Percentiles rank a stretch among this genome's conserved stretches.
Conservation (phyloP, 2,797 vertebrate species). For the Falco berigora region DNA sequence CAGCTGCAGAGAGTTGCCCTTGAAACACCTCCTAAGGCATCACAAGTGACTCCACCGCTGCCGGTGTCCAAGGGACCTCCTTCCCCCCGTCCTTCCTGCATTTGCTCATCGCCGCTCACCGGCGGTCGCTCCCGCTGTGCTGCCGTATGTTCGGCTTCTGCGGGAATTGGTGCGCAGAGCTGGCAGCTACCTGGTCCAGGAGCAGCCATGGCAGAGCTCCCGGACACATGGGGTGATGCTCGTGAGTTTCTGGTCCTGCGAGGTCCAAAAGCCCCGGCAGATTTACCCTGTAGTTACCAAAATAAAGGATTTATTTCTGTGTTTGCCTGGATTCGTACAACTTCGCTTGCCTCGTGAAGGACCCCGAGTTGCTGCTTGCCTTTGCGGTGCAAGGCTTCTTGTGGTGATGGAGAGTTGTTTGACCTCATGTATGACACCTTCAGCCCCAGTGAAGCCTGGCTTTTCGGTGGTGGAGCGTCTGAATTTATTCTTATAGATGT, state of each 20-base stretch:
- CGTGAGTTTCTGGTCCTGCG: not conserved
- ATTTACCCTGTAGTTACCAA: not conserved
- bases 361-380: too few relatives aligned
- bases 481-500: not conserved
- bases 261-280: not conserved
- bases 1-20: not conserved
- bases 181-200: not conserved
- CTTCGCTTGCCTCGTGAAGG: not conserved
- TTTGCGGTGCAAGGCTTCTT: not conserved
- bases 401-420: fast-evolving
- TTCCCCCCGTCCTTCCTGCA: not conserved
- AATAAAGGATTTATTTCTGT: not conserved
- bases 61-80: not conserved
- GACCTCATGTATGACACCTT: not conserved
- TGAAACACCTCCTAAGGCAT: not conserved
- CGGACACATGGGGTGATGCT: not conserved
- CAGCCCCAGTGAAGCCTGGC: not conserved
- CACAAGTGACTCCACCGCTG: not conserved
- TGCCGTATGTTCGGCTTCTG: not conserved
- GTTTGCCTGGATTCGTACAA: not conserved
- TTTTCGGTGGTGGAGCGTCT: not conserved
- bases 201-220: not conserved
- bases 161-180: not conserved
- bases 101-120: not conserved
- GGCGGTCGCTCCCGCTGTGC: not conserved